These are phyloP conservation scores for Meloidogyne exigua DNA, from an alignment of 1,140 invertebrate genomes.

Conservation along the genomic window DNA sequence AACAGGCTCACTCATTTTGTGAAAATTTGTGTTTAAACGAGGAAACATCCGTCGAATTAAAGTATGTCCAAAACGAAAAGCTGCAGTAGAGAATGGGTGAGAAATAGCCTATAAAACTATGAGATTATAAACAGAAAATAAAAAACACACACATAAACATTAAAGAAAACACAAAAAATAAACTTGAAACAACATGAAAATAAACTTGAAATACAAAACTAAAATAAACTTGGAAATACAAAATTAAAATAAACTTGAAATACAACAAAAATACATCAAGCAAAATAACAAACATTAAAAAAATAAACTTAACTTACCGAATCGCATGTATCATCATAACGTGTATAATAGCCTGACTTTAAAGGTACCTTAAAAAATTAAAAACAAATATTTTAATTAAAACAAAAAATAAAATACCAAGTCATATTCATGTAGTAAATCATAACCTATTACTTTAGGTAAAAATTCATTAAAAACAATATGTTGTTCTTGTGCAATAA, in stretches of 20 bases:
- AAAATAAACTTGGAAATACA: not conserved
- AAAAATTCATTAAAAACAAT: slow-evolving; percentile 64
- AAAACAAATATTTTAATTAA: not conserved
- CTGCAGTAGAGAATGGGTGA: slow-evolving; percentile 54
- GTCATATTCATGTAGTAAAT: slow-evolving; percentile 51
- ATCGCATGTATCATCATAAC: slow-evolving; percentile 23
- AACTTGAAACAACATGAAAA: not conserved
- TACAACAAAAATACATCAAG: too few relatives aligned
- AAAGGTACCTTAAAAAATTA: slow-evolving; percentile 30
- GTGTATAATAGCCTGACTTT: slow-evolving; percentile 52
- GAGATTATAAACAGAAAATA: not conserved
- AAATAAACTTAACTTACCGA: slow-evolving; percentile 4
- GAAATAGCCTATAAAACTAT: slow-evolving; percentile 33
- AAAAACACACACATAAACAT: not conserved
- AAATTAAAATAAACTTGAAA: not conserved
- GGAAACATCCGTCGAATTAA: slow-evolving; percentile 64
- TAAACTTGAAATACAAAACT: not conserved
- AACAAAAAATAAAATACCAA: slow-evolving; percentile 23
- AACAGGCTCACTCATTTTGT: slow-evolving; percentile 52
- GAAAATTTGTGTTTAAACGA: slow-evolving; percentile 50
- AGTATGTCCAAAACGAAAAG: slow-evolving; percentile 69
- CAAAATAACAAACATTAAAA: too few relatives aligned
- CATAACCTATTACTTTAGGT: slow-evolving; percentile 61
- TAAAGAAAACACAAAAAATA: not conserved
- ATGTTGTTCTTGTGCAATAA: slow-evolving; percentile 64